Base-by-base conservation (phyloP, 2,113 vertebrate species). In the Nothobranchius furzeri region DNA sequence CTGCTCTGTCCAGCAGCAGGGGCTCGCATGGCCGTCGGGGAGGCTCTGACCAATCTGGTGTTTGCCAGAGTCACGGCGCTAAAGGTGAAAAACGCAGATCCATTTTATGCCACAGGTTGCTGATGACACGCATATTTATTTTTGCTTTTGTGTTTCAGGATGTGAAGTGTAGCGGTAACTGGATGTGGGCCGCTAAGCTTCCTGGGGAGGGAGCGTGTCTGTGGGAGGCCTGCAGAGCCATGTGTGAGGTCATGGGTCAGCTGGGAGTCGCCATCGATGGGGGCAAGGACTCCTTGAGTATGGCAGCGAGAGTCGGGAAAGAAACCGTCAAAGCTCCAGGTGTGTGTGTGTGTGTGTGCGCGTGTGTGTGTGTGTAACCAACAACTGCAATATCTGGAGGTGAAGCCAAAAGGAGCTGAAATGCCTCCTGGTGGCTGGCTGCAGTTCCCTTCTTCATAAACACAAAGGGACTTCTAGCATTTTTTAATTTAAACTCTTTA, bases 121-220 rank as follows among this genome's bases (percentile, higher is more conserved):
- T 30, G 30, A 30, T 1, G 30, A 30, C 30, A 30, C 4, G 1
- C 7, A 11, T 48, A 5, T 52, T 43, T 13, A 9, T 9, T 12
- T 7, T 14, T 2, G n/a, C 9, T 10, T 30, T 3, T 83, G 51
- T 60, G 14, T 73, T 64, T 24, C 57, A 97, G 96, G 96, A 96
- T 17, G 95, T 97, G 53, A 97, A 97, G 70, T 97, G 95, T 52
- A 97, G 96, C 12, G 96, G 94, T 6, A 97, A 97, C 90, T 97
- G 96, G 96, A 97, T 97, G 95, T 97, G 96, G 96, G 93, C 95
- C 0, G 96, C 96, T 17, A 96, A 96, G 85, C 92, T 96, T 15
- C 93, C 93, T 0, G 95, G 95, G 3, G 96, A 97, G 54, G 95
- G 96, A 0, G 93, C 93, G 0, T 85, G 85, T 40, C 85, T 97